phyloP scores from a whole-genome alignment of 2,797 vertebrate species.

The Falco biarmicus region DNA sequence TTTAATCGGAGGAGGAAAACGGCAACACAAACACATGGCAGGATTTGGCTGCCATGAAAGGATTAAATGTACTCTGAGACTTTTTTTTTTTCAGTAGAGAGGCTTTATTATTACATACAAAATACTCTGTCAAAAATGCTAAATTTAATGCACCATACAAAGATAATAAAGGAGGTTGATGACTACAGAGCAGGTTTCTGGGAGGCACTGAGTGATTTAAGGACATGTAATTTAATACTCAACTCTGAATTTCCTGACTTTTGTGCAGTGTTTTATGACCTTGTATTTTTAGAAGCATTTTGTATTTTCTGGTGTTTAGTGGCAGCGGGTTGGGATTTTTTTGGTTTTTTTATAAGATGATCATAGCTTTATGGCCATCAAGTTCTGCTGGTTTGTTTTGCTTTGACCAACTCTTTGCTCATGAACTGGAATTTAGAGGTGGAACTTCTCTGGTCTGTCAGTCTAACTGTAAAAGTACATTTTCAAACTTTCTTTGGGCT shows the following conservation, averaged over 20 bases:
- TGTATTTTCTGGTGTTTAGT: constrained; percentile 38
- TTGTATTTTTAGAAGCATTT: constrained; percentile 62
- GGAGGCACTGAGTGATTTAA: neutral
- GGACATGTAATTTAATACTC: constrained; percentile 38
- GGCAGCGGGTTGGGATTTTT: neutral
- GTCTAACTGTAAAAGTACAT: neutral
- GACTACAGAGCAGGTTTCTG: neutral
- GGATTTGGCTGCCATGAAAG: constrained; percentile 52
- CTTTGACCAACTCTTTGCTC: neutral
- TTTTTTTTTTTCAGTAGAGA: neutral
- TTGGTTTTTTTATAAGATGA: neutral
- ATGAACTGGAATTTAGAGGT: neutral
- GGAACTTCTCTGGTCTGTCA: neutral
- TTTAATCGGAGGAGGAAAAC: constrained; percentile 60
- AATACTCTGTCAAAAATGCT: constrained; percentile 15
- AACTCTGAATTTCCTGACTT: constrained; percentile 46
- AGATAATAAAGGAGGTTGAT: neutral
- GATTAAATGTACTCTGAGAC: constrained; percentile 46
- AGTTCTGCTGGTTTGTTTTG: neutral
- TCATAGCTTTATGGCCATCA: neutral
- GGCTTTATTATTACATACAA: neutral
- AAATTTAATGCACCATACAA: neutral
- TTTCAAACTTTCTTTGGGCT: neutral
- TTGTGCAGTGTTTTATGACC: constrained; percentile 47
- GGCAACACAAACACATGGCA: constrained; percentile 47